Evolutionary conservation across 2,888 invertebrate species (phyloP).

Genomic region (Apodemia arnacis): DNA sequence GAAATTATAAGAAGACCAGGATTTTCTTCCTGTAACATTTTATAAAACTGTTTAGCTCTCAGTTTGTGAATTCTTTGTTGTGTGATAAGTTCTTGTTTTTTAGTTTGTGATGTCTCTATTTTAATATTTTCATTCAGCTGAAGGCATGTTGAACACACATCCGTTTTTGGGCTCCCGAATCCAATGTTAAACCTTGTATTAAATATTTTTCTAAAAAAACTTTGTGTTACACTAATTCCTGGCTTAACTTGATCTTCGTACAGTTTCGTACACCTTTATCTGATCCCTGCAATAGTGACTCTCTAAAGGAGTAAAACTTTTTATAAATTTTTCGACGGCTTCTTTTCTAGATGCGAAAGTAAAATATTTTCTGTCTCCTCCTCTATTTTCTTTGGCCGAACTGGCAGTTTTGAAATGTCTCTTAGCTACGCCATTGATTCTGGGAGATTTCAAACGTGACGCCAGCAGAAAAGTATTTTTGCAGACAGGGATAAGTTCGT

Average conservation of each 20-base stretch:
- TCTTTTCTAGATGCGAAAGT: background rate
- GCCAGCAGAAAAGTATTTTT: background rate
- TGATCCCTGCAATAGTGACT: background rate
- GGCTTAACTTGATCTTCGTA: background rate
- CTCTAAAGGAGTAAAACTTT: background rate
- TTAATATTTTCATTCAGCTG: slow-evolving; percentile 7
- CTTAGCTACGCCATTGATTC: background rate
- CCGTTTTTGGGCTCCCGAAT: background rate
- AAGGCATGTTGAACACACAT: slow-evolving; percentile 29
- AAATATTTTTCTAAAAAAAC: background rate
- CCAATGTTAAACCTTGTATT: too few relatives aligned
- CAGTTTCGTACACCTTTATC: background rate
- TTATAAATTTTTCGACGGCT: background rate
- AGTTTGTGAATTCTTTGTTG: slow-evolving; percentile 23
- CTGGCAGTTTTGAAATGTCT: background rate
- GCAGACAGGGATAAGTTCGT: background rate
- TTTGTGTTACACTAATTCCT: background rate
- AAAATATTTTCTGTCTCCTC: background rate
- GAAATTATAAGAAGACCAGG: too few relatives aligned
- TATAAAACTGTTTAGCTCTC: slow-evolving; percentile 23
- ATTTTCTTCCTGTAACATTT: slow-evolving; percentile 22
- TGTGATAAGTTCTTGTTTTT: slow-evolving; percentile 24
- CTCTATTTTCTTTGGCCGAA: background rate
- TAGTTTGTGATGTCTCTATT: slow-evolving; percentile 15
- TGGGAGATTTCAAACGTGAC: background rate